Conservation (phyloP, 2,797 vertebrate genomes). For the Xyrichtys novacula region DNA sequence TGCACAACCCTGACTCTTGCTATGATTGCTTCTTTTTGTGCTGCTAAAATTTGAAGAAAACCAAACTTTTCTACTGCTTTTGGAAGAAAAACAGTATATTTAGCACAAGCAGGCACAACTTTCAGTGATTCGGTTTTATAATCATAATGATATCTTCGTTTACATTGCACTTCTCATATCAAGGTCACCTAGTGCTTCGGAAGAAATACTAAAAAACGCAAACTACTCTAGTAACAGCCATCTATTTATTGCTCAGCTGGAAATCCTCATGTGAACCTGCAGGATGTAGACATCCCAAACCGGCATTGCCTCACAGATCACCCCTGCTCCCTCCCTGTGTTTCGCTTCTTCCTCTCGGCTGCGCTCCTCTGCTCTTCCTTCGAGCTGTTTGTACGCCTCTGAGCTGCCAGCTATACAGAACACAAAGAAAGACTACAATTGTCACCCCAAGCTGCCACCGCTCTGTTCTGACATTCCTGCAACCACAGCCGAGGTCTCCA, state of each 20-base stretch:
- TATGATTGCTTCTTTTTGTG: too few species aligned
- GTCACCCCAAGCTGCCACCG: not conserved
- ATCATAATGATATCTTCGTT: too few species aligned
- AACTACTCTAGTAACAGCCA: too few species aligned
- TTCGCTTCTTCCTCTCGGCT: slow-evolving; percentile 4
- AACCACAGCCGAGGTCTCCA: not conserved
- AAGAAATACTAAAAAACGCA: not conserved
- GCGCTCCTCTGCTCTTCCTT: not conserved
- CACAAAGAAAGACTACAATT: not conserved
- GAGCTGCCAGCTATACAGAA: slow-evolving; percentile 5
- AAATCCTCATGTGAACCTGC: not conserved
- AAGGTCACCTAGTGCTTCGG: too few species aligned
- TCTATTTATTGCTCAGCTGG: not conserved
- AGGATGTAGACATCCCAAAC: not conserved
- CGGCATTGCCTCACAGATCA: not conserved
- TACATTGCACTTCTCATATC: too few species aligned
- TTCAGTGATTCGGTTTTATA: too few species aligned
- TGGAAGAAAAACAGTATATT: too few species aligned
- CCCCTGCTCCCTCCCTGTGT: not conserved
- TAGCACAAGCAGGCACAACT: too few species aligned
- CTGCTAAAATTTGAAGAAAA: too few species aligned
- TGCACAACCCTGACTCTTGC: too few species aligned
- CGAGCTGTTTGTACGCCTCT: slow-evolving; percentile 6
- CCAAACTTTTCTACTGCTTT: too few species aligned
- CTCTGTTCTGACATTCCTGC: not conserved